Conservation (phyloP, 2,113 vertebrate genomes). For the Larimichthys crocea region DNA sequence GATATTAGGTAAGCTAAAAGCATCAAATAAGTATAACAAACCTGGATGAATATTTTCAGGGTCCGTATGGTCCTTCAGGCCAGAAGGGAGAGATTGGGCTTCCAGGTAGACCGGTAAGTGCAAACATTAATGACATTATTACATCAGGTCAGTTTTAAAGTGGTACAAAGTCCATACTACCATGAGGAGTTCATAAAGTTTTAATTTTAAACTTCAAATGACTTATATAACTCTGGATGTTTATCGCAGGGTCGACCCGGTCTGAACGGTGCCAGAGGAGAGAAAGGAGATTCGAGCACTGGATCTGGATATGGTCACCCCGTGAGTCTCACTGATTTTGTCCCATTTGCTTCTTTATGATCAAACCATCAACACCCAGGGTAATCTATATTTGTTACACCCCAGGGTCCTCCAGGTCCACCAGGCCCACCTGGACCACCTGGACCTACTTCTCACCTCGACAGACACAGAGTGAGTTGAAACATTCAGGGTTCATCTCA, state of each 20-base stretch:
- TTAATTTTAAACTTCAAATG: background rate
- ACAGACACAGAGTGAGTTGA: slow-evolving; percentile 71
- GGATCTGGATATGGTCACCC: slow-evolving; percentile 68
- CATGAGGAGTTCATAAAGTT: background rate
- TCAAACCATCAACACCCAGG: background rate
- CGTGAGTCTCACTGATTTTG: slow-evolving; percentile 80
- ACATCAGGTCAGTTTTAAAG: background rate
- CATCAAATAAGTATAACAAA: background rate
- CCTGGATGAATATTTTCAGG: slow-evolving; percentile 75
- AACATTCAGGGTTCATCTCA: background rate
- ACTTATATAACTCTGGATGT: background rate
- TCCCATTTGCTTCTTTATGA: background rate
- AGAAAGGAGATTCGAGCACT: slow-evolving; percentile 88
- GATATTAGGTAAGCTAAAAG: background rate
- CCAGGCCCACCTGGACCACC: slow-evolving; percentile 79
- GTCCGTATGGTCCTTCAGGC: slow-evolving; percentile 84
- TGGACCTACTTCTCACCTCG: slow-evolving; percentile 46
- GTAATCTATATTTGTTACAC: slow-evolving; percentile 16
- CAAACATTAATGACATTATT: background rate
- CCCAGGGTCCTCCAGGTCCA: slow-evolving; percentile 87
- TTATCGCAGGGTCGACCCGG: slow-evolving; percentile 91
- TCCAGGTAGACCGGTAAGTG: slow-evolving; percentile 93
- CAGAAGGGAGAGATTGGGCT: slow-evolving; percentile 95
- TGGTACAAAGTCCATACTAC: background rate
- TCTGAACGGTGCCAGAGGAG: slow-evolving; percentile 91